Conservation (phyloP, 2,113 vertebrate species). For the Dasyornis broadbenti region DNA sequence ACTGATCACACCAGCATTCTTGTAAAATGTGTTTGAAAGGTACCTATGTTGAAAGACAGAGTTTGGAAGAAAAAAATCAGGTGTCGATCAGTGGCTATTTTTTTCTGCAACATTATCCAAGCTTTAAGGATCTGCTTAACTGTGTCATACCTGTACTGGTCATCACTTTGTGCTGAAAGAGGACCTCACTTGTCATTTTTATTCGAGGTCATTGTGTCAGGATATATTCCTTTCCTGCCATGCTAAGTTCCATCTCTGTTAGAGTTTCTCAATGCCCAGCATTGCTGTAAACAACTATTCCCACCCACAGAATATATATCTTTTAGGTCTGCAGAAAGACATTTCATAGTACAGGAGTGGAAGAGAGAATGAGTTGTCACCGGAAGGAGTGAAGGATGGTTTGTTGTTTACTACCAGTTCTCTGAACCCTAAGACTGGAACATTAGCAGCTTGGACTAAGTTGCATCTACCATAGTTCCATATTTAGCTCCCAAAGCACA, state of each 20-base stretch:
- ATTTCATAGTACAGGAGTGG: neutral
- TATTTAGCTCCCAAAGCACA: neutral
- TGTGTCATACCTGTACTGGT: neutral
- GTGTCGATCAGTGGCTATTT: neutral
- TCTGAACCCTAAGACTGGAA: neutral
- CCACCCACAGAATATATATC: constrained; percentile 7
- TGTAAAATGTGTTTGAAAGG: neutral
- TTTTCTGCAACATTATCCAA: neutral
- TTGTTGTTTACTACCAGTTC: constrained; percentile 4
- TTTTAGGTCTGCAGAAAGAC: constrained; percentile 2
- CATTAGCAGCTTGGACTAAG: neutral
- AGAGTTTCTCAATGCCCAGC: neutral
- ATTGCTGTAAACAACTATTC: neutral
- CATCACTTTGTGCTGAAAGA: neutral
- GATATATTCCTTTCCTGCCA: constrained; percentile 9
- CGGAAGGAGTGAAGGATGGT: constrained; percentile 6
- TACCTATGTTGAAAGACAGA: neutral
- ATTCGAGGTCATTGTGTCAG: neutral
- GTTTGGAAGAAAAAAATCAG: neutral
- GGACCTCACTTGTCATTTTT: constrained; percentile 37
- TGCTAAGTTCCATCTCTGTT: constrained; percentile 26
- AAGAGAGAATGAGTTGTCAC: constrained; percentile 31
- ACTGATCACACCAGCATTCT: neutral
- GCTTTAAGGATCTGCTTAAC: constrained; percentile 2
- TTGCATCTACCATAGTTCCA: neutral